Evolutionary conservation across 1,140 invertebrate species (phyloP).

Genomic region (Drosophila setifemur): DNA sequence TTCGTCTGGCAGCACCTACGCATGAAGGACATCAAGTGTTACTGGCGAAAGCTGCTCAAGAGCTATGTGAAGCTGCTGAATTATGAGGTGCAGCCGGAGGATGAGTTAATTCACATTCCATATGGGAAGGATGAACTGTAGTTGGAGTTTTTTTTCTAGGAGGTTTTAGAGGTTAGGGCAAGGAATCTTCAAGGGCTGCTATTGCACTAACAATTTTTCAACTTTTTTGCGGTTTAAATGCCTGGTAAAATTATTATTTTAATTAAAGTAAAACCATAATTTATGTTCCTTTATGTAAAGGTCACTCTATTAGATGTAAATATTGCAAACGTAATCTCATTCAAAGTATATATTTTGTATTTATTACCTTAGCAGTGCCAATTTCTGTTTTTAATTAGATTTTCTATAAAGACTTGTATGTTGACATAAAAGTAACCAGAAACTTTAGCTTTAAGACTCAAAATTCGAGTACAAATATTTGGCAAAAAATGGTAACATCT

Average conservation of each 20-base stretch:
- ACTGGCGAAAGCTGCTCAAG: conserved; percentile 92
- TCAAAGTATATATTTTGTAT: too few relatives aligned
- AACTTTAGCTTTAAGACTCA: conserved; percentile 6
- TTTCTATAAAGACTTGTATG: too few relatives aligned
- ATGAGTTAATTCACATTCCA: conserved; percentile 82
- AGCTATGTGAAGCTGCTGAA: conserved; percentile 90
- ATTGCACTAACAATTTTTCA: too few relatives aligned
- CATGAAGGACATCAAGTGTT: conserved; percentile 92
- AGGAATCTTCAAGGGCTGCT: too few relatives aligned
- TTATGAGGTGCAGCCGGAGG: conserved; percentile 86
- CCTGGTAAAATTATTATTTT: too few relatives aligned
- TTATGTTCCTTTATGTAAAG: too few relatives aligned
- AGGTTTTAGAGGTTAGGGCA: too few relatives aligned
- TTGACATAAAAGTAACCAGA: too few relatives aligned
- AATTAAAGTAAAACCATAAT: too few relatives aligned
- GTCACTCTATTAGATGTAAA: too few relatives aligned
- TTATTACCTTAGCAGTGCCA: background rate
- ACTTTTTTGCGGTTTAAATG: too few relatives aligned
- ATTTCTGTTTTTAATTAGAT: background rate
- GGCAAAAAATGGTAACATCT: conserved; percentile 4
- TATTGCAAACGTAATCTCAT: too few relatives aligned
- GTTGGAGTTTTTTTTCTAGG: background rate
- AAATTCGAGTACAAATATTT: background rate
- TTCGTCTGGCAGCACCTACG: conserved; percentile 93
- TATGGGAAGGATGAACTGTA: conserved; percentile 51